These are phyloP conservation scores for Ferrisia virgata DNA, from an alignment of 2,888 invertebrate species.

Conservation along the genomic window DNA sequence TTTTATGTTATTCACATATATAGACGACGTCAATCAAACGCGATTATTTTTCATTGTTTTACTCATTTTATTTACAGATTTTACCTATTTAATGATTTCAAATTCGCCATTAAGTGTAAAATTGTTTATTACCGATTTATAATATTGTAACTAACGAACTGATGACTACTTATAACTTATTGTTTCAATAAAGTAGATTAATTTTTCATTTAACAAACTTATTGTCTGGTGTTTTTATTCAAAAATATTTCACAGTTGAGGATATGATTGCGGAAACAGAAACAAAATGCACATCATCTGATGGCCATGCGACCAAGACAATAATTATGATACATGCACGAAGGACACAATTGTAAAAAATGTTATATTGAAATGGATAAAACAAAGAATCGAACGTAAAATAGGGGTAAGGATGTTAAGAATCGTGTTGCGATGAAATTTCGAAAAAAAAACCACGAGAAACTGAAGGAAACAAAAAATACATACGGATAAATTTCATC, in stretches of 20 bases:
- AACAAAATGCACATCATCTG: too few species aligned
- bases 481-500: too few species aligned
- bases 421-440: too few species aligned
- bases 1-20: slow-evolving; percentile 22
- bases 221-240: neutral
- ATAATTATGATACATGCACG: too few species aligned
- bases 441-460: too few species aligned
- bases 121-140: slow-evolving; percentile 46
- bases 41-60: slow-evolving; percentile 31
- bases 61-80: slow-evolving; percentile 9
- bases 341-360: too few species aligned
- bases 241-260: neutral
- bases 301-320: too few species aligned
- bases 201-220: slow-evolving; percentile 44
- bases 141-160: slow-evolving; percentile 45
- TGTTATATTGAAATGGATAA: too few species aligned
- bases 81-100: slow-evolving; percentile 36
- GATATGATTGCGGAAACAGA: too few species aligned
- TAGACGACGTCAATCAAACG: slow-evolving; percentile 35
- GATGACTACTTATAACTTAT: slow-evolving; percentile 45
- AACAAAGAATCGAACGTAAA: too few species aligned
- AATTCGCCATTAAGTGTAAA: slow-evolving; percentile 42
- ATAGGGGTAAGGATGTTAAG: too few species aligned
- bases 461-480: too few species aligned
- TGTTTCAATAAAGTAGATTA: slow-evolving; percentile 45